These are phyloP conservation scores for Xestia rhomboidea DNA, from an alignment of 2,888 invertebrate genomes.

Conservation along the genomic window DNA sequence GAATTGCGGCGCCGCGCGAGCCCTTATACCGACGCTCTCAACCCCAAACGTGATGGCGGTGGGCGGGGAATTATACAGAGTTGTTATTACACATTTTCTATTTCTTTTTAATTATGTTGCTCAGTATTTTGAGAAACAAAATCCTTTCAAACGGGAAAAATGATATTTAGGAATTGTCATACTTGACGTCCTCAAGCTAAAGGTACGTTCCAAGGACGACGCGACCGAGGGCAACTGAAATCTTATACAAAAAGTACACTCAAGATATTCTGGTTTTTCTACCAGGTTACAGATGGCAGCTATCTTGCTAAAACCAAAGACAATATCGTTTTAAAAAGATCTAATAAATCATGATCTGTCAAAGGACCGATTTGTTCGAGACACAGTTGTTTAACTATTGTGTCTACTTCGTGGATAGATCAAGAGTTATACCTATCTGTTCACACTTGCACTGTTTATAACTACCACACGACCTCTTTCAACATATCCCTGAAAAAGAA, in stretches of 20 bases:
- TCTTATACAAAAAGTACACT: not conserved
- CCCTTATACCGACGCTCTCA: constrained; percentile 83
- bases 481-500: not conserved
- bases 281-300: not conserved
- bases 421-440: too few species aligned
- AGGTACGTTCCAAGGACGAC: not conserved
- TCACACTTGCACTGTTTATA: not conserved
- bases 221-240: not conserved
- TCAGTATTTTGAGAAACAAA: not conserved
- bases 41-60: constrained; percentile 77
- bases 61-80: constrained; percentile 80
- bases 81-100: constrained; percentile 42
- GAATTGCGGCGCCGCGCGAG: constrained; percentile 72
- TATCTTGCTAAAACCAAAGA: not conserved
- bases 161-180: not conserved
- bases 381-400: too few species aligned
- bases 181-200: not conserved
- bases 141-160: not conserved
- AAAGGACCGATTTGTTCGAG: too few species aligned
- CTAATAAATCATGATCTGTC: too few species aligned
- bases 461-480: not conserved
- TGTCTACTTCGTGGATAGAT: too few species aligned
- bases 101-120: not conserved
- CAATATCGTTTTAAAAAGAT: not conserved
- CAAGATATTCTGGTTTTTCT: not conserved